Evolutionary conservation across 1,140 invertebrate species (phyloP).

Genomic region (Drosophila teissieri): DNA sequence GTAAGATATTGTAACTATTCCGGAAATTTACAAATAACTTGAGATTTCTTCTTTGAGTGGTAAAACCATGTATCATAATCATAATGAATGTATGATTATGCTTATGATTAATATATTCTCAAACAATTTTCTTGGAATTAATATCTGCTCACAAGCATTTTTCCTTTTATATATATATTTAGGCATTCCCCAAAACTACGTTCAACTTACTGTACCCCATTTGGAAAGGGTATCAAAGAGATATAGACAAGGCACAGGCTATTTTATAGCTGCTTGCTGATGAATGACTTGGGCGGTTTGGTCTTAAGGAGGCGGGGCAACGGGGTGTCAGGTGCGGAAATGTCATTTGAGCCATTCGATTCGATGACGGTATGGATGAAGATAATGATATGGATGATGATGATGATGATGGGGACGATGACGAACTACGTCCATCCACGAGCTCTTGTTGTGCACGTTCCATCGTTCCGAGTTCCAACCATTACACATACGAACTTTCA

Average conservation of each 20-base stretch:
- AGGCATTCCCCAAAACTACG: no score
- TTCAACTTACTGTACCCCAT: not conserved
- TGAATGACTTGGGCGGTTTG: constrained; percentile 26
- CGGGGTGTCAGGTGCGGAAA: constrained; percentile 41
- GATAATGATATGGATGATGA: constrained; percentile 27
- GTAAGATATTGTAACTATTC: not conserved
- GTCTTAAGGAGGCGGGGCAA: not conserved
- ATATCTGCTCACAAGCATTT: no score
- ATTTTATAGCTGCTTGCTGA: constrained; percentile 55
- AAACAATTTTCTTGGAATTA: no score
- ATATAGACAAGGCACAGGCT: constrained; percentile 49
- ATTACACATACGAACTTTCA: constrained; percentile 41
- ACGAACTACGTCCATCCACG: constrained; percentile 53
- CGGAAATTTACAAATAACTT: no score
- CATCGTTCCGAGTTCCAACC: constrained; percentile 21
- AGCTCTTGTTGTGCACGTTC: constrained; percentile 73
- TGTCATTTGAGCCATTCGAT: constrained; percentile 53
- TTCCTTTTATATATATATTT: no score
- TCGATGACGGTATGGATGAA: constrained; percentile 44
- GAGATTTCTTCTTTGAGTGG: no score
- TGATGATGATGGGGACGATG: constrained; percentile 55
- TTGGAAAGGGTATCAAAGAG: constrained; percentile 11
- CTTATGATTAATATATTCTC: no score
- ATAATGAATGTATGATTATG: no score
- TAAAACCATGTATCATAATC: no score